A percentile compares a stretch with the other conserved stretches of the same genome.
Evolutionary conservation across 2,888 invertebrate genomes (phyloP).

Genomic region (Cephalotes varians): DNA sequence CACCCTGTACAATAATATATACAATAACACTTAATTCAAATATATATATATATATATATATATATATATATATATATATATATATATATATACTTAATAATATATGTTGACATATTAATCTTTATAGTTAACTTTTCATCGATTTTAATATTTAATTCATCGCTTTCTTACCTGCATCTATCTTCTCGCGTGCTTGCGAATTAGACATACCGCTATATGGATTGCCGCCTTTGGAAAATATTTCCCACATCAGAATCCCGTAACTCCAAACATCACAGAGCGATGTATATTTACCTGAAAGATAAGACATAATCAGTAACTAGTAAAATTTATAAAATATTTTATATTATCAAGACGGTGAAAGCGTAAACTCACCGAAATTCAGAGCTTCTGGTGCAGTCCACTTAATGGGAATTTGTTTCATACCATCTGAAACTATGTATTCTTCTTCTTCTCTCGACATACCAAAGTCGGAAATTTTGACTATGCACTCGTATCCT

Average conservation of each 20-base stretch:
- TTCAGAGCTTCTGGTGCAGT: conserved; percentile 98
- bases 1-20: no score
- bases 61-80: no score
- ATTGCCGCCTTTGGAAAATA: conserved; percentile 96
- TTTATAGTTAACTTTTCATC: neutral
- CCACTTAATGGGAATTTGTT: conserved; percentile 99
- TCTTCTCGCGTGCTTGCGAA: conserved; percentile 96
- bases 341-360: conserved; percentile 53
- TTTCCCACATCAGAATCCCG: conserved; percentile 98
- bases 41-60: no score
- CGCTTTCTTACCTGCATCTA: conserved; percentile 93
- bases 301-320: neutral
- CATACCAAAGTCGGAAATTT: conserved; percentile 99
- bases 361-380: conserved; percentile 89
- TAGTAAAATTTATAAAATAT: conserved; percentile 8
- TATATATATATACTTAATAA: neutral
- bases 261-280: conserved; percentile 99
- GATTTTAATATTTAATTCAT: neutral
- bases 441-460: conserved; percentile 98
- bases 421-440: conserved; percentile 98
- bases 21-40: no score
- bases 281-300: conserved; percentile 95
- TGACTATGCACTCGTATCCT: conserved; percentile 94
- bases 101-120: neutral
- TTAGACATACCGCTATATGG: conserved; percentile 98